Evolutionary conservation across 2,888 invertebrate genomes (phyloP).

Genomic region (Drosophila neutralis): DNA sequence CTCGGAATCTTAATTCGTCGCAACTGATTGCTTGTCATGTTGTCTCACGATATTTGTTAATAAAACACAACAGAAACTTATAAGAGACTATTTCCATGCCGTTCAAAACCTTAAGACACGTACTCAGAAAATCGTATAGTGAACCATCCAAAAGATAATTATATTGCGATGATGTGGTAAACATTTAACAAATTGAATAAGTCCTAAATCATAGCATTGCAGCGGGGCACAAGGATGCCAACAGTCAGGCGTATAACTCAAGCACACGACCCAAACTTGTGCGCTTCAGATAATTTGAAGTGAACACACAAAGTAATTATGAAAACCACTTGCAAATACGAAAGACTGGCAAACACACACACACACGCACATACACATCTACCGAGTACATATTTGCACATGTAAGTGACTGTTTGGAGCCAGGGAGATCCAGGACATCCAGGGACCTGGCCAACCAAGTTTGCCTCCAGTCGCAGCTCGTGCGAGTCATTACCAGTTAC

Average conservation of each 20-base stretch:
- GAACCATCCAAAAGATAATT: constrained; percentile 34
- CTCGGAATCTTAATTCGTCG: constrained; percentile 37
- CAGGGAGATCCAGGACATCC: constrained; percentile 11
- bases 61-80: constrained; percentile 1
- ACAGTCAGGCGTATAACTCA: constrained; percentile 16
- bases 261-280: constrained; percentile 44
- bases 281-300: constrained; percentile 61
- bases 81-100: neutral
- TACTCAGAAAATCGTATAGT: neutral
- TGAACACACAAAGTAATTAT: constrained; percentile 77
- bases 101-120: neutral
- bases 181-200: constrained; percentile 60
- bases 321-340: constrained; percentile 75
- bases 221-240: neutral
- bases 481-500: constrained; percentile 79
- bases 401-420: constrained; percentile 62
- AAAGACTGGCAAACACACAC: constrained; percentile 40
- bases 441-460: constrained; percentile 51
- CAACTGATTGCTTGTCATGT: constrained; percentile 53
- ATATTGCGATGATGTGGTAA: constrained; percentile 54
- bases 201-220: constrained; percentile 43
- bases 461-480: constrained; percentile 59
- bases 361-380: neutral
- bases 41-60: neutral
- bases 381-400: constrained; percentile 57